A percentile compares a stretch with the other conserved stretches of the same genome.
These are phyloP conservation scores for Hylomyscus alleni DNA, from an alignment of 2,797 vertebrate species.

Conservation along the genomic window DNA sequence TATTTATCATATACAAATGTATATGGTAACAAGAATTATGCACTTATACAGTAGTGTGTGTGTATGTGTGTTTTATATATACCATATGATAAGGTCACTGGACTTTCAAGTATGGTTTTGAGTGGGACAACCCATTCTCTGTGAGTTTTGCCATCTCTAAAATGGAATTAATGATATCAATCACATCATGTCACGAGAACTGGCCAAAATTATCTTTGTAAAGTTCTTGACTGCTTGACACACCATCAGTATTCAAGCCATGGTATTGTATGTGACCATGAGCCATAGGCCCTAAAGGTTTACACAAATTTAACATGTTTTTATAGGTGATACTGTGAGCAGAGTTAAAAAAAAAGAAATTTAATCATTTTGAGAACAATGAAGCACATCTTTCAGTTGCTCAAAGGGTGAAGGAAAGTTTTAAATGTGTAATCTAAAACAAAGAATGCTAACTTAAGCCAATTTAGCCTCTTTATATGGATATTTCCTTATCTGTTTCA, in stretches of 20 bases:
- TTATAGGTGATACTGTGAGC: slow-evolving; percentile 35
- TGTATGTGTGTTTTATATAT: background rate
- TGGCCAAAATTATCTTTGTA: slow-evolving; percentile 15
- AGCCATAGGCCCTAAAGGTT: background rate
- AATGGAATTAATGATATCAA: slow-evolving; percentile 3
- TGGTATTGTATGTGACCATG: background rate
- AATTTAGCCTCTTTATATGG: slow-evolving; percentile 27
- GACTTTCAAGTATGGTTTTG: background rate
- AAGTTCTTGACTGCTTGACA: background rate
- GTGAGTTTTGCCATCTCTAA: background rate
- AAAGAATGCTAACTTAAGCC: slow-evolving; percentile 47
- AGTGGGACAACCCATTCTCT: background rate
- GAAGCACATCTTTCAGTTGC: slow-evolving; percentile 45
- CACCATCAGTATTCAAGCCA: background rate
- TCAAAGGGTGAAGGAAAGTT: slow-evolving; percentile 20
- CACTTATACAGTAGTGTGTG: background rate
- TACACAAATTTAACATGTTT: slow-evolving; percentile 6
- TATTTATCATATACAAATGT: background rate
- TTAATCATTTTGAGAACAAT: slow-evolving; percentile 67
- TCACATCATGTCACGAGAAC: background rate
- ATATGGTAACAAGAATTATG: background rate
- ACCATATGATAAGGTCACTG: background rate
- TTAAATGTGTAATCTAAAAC: slow-evolving; percentile 50
- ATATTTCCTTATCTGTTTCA: slow-evolving; percentile 5
- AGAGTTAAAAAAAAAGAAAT: slow-evolving; percentile 41